Base-by-base conservation (phyloP, 2,888 invertebrate genomes). In the Caenorhabditis angaria region DNA sequence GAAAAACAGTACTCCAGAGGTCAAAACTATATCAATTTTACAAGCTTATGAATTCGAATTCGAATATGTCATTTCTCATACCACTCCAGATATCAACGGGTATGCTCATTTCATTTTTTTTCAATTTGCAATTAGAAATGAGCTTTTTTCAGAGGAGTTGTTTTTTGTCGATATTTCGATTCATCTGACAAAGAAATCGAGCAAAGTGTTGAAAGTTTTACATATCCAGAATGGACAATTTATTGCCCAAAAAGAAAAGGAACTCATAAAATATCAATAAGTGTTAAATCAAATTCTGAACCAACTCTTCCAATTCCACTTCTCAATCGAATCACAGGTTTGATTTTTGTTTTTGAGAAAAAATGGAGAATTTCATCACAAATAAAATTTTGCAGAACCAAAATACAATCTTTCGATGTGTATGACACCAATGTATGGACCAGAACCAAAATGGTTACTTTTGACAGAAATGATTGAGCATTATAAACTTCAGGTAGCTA, bases 331-430 rank as follows among this genome's bases (percentile, higher is more conserved):
- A 25, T 28, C 27, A 65, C 50, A 53, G 28, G 65, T 59, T 8
- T 20, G 29, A 28, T 18, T 6, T 28, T 18, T 10, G 50, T 47
- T 32, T 10, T 27, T 14, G 2, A 20, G 1, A 10, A 14, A 10
- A 6, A 14, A 35, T 35, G 6, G 35, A 35, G 14, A 10, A 35
- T 35, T 35, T 35, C 6, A 35, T 35, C 6, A 10, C 14, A 50
- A 3, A 50, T 27, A 8, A 28, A 28, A 25, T 54, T 12, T 29
- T 24, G 32, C 35, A 35, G 18, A 57, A 22, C 35, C 22, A 22
- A 69, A 50, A n/a, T 65, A 65, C 48, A 57, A 65, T 14, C n/a
- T 70, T n/a, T 65, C 70, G 27, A 47, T 60, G 48, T 70, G 70
- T 25, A 41, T 70, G 22, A n/a, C 65, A 12, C 28, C 70, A 20